Conservation (phyloP, 2,888 invertebrate genomes). For the Cheilosia urbana region DNA sequence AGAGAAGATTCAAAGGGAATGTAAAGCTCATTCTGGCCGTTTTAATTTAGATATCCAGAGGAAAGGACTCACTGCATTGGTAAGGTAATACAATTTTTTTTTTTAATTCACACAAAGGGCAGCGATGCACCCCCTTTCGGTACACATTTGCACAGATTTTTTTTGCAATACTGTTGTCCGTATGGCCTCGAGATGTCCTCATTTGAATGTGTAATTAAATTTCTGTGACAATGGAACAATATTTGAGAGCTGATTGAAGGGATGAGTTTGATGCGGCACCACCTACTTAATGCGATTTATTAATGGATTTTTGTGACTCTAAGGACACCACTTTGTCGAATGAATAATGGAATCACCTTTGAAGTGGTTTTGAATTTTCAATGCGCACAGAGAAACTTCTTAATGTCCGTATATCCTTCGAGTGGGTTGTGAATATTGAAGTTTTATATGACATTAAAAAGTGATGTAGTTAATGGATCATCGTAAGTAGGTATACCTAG, state of each 20-base stretch:
- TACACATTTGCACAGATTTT: constrained; percentile 54
- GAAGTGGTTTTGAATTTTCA: constrained; percentile 73
- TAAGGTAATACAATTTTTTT: constrained; percentile 25
- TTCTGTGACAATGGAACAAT: constrained; percentile 37
- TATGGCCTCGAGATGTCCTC: constrained; percentile 59
- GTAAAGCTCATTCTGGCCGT: constrained; percentile 41
- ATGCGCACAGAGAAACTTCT: constrained; percentile 30
- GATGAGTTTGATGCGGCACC: constrained; percentile 46
- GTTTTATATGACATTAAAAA: constrained; percentile 35
- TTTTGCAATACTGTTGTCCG: constrained; percentile 55
- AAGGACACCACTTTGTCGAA: constrained; percentile 65
- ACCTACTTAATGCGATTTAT: constrained; percentile 71
- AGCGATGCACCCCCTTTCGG: constrained; percentile 44
- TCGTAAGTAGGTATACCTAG: neutral
- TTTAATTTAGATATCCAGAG: constrained; percentile 71
- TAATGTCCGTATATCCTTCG: constrained; percentile 31
- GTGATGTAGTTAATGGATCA: constrained; percentile 45
- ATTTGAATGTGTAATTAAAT: constrained; percentile 75
- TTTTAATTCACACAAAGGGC: constrained; percentile 28
- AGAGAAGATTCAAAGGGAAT: constrained; percentile 48
- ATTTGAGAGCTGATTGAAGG: constrained; percentile 17
- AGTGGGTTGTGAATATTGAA: constrained; percentile 60
- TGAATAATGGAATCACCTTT: constrained; percentile 71
- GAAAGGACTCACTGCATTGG: constrained; percentile 7
- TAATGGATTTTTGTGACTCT: constrained; percentile 74